Conservation (phyloP, 2,888 invertebrate genomes). For the Thalpophila matura region DNA sequence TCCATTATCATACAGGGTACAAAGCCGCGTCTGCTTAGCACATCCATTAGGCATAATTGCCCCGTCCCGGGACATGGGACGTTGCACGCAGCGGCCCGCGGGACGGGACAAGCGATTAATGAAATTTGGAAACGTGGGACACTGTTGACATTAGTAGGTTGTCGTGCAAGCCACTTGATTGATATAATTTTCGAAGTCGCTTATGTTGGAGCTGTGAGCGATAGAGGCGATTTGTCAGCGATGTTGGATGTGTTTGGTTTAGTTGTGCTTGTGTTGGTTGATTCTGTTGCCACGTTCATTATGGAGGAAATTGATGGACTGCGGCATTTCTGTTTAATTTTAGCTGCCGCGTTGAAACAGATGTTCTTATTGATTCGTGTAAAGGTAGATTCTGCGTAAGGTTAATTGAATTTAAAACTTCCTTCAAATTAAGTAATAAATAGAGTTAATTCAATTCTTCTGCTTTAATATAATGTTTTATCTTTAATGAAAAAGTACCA, state of each 20-base stretch:
- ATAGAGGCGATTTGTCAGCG: slow-evolving; percentile 54
- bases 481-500: too few relatives aligned
- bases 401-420: too few relatives aligned
- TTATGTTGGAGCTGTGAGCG: slow-evolving; percentile 47
- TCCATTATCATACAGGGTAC: slow-evolving; percentile 62
- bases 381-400: too few relatives aligned
- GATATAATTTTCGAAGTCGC: slow-evolving; percentile 59
- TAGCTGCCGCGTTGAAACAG: background rate
- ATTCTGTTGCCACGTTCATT: slow-evolving; percentile 16
- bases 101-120: slow-evolving; percentile 61
- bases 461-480: too few relatives aligned
- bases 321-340: background rate
- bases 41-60: slow-evolving; percentile 70
- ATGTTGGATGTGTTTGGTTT: slow-evolving; percentile 20
- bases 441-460: too few relatives aligned
- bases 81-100: slow-evolving; percentile 38
- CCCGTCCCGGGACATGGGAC: slow-evolving; percentile 51
- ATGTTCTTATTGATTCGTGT: too few relatives aligned
- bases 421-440: too few relatives aligned
- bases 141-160: slow-evolving; percentile 64
- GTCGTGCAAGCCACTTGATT: slow-evolving; percentile 59
- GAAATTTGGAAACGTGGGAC: slow-evolving; percentile 63
- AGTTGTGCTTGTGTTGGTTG: background rate
- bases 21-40: slow-evolving; percentile 67
- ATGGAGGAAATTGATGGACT: slow-evolving; percentile 6